Evolutionary conservation across 1,140 invertebrate genomes (phyloP).

Genomic region (Pseudomyrmex dendroicus): DNA sequence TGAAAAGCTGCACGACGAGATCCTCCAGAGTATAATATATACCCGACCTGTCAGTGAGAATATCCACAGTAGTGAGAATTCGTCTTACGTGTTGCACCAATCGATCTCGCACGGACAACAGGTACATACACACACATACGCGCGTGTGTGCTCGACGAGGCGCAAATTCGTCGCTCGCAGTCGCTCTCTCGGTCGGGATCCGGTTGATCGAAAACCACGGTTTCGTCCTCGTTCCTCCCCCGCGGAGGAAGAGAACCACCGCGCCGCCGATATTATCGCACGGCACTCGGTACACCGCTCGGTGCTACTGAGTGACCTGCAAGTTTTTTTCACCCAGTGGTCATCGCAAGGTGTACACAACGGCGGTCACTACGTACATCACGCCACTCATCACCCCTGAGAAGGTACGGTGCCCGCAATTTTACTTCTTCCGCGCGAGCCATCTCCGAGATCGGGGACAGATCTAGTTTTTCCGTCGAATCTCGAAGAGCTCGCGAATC

Average conservation of each 20-base stretch:
- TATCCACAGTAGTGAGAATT: constrained; percentile 34
- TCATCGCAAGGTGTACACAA: constrained; percentile 80
- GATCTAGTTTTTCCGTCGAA: background rate
- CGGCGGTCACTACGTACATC: constrained; percentile 85
- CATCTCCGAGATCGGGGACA: constrained; percentile 15
- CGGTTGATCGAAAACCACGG: constrained; percentile 1
- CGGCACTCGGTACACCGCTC: constrained; percentile 72
- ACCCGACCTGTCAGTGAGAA: constrained; percentile 11
- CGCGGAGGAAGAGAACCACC: constrained; percentile 41
- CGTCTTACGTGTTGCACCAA: constrained; percentile 28
- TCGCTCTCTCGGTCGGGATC: constrained; percentile 15
- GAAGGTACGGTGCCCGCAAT: constrained; percentile 80
- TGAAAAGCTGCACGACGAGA: background rate
- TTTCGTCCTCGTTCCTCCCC: background rate
- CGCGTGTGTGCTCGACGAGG: constrained; percentile 28
- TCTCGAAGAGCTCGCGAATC: constrained; percentile 21
- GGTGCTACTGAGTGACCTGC: constrained; percentile 72
- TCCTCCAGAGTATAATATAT: background rate
- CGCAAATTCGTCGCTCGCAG: constrained; percentile 33
- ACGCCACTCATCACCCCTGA: constrained; percentile 84
- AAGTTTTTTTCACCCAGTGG: constrained; percentile 61
- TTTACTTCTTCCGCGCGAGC: background rate
- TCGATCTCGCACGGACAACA: constrained; percentile 19
- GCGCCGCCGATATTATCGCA: constrained; percentile 55
- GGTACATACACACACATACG: constrained; percentile 12